Conservation (phyloP, 2,113 vertebrate species). For the Penelope pileata region DNA sequence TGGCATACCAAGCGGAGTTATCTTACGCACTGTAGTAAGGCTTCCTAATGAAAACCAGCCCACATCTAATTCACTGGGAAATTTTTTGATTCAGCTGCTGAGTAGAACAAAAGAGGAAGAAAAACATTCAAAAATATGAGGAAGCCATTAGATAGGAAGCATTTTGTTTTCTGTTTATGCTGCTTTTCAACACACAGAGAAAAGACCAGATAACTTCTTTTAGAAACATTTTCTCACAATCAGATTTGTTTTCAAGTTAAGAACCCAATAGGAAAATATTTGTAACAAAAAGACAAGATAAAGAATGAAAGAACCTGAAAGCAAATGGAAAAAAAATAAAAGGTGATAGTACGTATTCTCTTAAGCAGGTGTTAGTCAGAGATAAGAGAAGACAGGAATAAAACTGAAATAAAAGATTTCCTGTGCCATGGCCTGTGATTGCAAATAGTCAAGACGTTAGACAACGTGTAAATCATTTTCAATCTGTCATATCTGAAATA, state of each 20-base stretch:
- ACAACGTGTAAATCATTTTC: neutral
- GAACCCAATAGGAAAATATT: constrained; percentile 6
- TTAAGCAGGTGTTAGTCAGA: constrained; percentile 34
- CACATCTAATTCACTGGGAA: neutral
- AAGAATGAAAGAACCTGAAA: constrained; percentile 8
- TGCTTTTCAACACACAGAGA: neutral
- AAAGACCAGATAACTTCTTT: neutral
- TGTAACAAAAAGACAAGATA: constrained; percentile 3
- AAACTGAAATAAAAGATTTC: constrained; percentile 1
- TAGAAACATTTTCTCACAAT: neutral
- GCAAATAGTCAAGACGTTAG: neutral
- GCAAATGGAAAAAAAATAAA: neutral
- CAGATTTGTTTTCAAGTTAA: constrained; percentile 1
- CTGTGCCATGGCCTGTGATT: neutral
- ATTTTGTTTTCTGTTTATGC: neutral
- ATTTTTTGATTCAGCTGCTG: neutral
- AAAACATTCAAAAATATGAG: neutral
- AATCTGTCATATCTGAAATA: neutral
- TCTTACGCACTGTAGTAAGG: neutral
- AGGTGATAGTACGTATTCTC: neutral
- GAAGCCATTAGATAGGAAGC: neutral
- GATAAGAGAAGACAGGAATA: constrained; percentile 6
- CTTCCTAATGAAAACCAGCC: neutral
- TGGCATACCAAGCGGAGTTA: neutral
- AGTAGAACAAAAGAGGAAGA: neutral